Evolutionary conservation across 2,888 invertebrate species (phyloP), one percentile per base, ranked within the genome.

Genomic region (Melipona bicolor): DNA sequence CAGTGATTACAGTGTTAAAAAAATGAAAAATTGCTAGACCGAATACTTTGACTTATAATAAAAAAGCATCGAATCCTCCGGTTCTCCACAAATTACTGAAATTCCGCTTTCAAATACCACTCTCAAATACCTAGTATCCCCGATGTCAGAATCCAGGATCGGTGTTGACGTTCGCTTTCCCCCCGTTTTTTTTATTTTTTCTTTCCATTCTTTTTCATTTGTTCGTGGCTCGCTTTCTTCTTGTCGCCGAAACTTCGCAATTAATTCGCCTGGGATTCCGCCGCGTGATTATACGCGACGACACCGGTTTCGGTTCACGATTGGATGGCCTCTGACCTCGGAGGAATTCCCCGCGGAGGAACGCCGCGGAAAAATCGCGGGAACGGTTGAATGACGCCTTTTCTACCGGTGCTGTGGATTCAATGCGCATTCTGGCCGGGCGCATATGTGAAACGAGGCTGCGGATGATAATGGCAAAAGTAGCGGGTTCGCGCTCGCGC

Each of bases 321-420:
- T 87, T 88, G 80, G 80, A 88, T 80, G 82, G 75, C 81, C 83
- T 68, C 81, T 75, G 84, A 88, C 84, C 74, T 82, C 70, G 67
- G 79, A 67, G 75, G 50, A 67, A 88, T 75, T 87, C 87, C 76
- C 84, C 21, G 50, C 49, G 75, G 79, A 75, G 21, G 67, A 54
- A 43, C 71, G 78, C n/a, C 61, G 72, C 27, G 74, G 75, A 83
- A 81, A 84, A 83, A 84, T 84, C 72, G 68, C 78, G 76, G 76
- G 79, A 79, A 83, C 73, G 84, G 79, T 79, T 83, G 73, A 83
- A 84, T 79, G 75, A 59, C 61, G 27, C 49, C 65, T n/a, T 50
- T 67, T 59, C 24, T 36, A 5, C 56, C 27, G 59, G 13, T 15
- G 27, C 27, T 17, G 56, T 56, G 43, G 75, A 75, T 81, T 84